Evolutionary conservation across 2,888 invertebrate species (phyloP).

Genomic region (Microplitis deprimator): DNA sequence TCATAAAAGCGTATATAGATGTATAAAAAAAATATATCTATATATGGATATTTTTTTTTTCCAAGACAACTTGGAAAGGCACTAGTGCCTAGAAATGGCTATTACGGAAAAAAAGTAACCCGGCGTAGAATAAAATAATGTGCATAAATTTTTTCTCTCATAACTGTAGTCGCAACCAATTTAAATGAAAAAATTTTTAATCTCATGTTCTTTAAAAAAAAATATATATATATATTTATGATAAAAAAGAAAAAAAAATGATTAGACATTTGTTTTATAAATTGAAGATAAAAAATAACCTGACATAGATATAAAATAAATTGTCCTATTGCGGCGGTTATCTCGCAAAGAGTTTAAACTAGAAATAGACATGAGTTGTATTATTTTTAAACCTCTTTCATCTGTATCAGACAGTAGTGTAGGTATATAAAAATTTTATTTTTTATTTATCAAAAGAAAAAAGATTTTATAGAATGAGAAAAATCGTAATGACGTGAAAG

Average conservation of each 20-base stretch:
- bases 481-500: constrained; percentile 22
- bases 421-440: neutral
- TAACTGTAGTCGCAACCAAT: neutral
- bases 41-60: neutral
- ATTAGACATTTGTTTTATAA: neutral
- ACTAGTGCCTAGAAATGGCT: neutral
- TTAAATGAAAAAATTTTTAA: neutral
- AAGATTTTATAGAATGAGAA: neutral
- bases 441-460: constrained; percentile 5
- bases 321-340: neutral
- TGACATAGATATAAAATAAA: neutral
- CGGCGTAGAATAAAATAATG: neutral
- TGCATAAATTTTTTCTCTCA: neutral
- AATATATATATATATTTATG: neutral
- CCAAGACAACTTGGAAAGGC: neutral
- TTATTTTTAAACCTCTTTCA: neutral
- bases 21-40: neutral
- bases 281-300: neutral
- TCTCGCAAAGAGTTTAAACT: neutral
- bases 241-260: neutral
- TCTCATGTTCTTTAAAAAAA: neutral
- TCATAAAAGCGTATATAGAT: neutral
- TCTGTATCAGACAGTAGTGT: neutral
- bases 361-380: neutral
- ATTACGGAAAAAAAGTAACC: neutral